Evolutionary conservation across 2,113 vertebrate species (phyloP), one percentile per base, ranked within the genome.

Genomic region (Microcebus tavaratra): DNA sequence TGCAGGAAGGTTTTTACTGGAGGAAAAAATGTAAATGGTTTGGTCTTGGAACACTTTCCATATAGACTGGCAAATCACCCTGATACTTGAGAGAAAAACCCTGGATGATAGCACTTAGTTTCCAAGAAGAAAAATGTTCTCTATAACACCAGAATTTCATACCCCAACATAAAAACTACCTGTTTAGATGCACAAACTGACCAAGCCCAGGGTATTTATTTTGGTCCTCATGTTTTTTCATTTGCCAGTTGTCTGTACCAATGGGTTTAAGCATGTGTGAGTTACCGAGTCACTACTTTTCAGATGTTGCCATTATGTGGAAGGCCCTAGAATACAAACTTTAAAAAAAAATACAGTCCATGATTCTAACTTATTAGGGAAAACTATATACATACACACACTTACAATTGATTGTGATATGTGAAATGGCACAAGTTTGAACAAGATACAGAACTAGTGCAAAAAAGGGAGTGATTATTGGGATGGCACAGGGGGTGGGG

Each of bases 391-490:
- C 25, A 39, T 20, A 57, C 80, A 83, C 15, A 72, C n/a, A 36
- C 29, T 39, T 79, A 90, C 21, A 86, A 36, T 93, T 93, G 27
- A 67, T 36, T 67, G 17, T 67, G 23, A 83, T 65, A 45, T 1
- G 48, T 45, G n/a, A 91, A 94, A 88, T 78, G 48, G 14, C 67
- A 93, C 50, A 96, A 50, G 8, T 89, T 90, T 63, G 42, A 93
- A 68, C 8, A 86, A 95, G 25, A 50, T 73, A 85, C 6, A 76
- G 53, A 92, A 55, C 42, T 50, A 82, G 59, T 57, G 4, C 36
- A 90, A 91, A 76, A 45, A 82, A 82, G 6, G 14, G 48, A 59
- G 27, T 63, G 61, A 63, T 34, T 92, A 20, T 14, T 55, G 80
- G 48, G 25, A 57, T 80, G 36, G 42, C 21, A 63, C 25, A 15